Percentiles rank a stretch among this genome's conserved stretches.
Conservation (phyloP, 2,797 vertebrate genomes). For the Centropyge bicolor region DNA sequence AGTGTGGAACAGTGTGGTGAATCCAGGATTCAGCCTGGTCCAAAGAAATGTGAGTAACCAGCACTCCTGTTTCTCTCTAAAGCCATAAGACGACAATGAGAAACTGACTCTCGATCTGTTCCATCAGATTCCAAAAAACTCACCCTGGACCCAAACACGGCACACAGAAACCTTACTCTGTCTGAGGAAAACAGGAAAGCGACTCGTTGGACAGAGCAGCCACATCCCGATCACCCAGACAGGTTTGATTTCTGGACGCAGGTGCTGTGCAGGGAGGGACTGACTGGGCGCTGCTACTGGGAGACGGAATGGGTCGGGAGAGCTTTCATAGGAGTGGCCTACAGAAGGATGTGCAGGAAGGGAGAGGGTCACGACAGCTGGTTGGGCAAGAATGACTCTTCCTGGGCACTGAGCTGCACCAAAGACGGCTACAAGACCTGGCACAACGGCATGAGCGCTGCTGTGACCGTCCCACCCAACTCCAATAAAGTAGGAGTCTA, state of each 20-base stretch:
- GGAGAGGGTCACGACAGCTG: slow-evolving; percentile 66
- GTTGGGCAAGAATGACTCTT: slow-evolving; percentile 70
- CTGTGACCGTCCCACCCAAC: neutral
- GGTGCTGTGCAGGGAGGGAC: slow-evolving; percentile 71
- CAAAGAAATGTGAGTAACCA: slow-evolving; percentile 78
- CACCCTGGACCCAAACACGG: slow-evolving; percentile 77
- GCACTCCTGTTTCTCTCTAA: neutral
- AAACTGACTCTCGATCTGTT: neutral
- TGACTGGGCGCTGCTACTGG: slow-evolving; percentile 74
- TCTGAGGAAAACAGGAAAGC: slow-evolving; percentile 65
- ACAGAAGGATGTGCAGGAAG: slow-evolving; percentile 69
- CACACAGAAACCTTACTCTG: slow-evolving; percentile 68
- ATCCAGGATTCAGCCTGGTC: slow-evolving; percentile 65
- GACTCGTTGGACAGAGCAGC: slow-evolving; percentile 43
- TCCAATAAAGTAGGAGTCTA: slow-evolving; percentile 67
- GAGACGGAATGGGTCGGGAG: slow-evolving; percentile 70
- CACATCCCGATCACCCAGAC: slow-evolving; percentile 57
- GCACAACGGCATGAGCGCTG: slow-evolving; percentile 16
- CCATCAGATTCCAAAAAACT: slow-evolving; percentile 60
- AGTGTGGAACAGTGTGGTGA: slow-evolving; percentile 74
- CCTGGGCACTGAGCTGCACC: slow-evolving; percentile 75
- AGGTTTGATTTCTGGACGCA: slow-evolving; percentile 73
- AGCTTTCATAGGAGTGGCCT: slow-evolving; percentile 67
- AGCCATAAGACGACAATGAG: neutral
- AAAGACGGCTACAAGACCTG: slow-evolving; percentile 44